Conservation (phyloP, 2,888 invertebrate species). For the Platerodrilus igneus region DNA sequence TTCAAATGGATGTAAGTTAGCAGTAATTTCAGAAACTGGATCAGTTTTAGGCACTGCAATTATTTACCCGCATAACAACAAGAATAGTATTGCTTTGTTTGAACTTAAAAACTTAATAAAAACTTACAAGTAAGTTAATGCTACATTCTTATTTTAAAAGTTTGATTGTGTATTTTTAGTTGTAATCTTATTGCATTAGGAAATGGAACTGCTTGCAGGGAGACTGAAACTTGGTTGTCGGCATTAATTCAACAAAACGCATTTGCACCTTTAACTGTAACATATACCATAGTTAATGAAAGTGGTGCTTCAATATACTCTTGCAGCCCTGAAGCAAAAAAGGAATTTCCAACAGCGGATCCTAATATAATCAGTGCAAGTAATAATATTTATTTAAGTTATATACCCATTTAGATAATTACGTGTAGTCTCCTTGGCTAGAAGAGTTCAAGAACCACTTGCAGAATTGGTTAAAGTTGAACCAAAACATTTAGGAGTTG, state of each 20-base stretch:
- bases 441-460: constrained; percentile 85
- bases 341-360: constrained; percentile 81
- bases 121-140: constrained; percentile 52
- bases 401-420: too few species aligned
- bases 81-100: constrained; percentile 46
- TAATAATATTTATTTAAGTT: constrained; percentile 34
- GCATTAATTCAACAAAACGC: constrained; percentile 53
- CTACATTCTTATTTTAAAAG: not conserved
- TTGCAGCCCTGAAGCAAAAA: constrained; percentile 75
- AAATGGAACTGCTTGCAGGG: constrained; percentile 85
- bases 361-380: constrained; percentile 76
- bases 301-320: constrained; percentile 92
- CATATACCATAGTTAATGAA: constrained; percentile 82
- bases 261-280: constrained; percentile 58
- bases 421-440: constrained; percentile 70
- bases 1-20: constrained; percentile 83
- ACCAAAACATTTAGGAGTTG: constrained; percentile 87
- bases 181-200: constrained; percentile 83
- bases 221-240: constrained; percentile 74
- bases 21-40: constrained; percentile 70
- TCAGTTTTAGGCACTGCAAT: constrained; percentile 64
- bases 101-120: constrained; percentile 54
- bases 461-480: constrained; percentile 91
- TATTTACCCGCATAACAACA: constrained; percentile 59
- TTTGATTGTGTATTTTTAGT: constrained; percentile 48